Evolutionary conservation across 2,797 vertebrate genomes (phyloP).

Genomic region (Pantherophis vulpinus): DNA sequence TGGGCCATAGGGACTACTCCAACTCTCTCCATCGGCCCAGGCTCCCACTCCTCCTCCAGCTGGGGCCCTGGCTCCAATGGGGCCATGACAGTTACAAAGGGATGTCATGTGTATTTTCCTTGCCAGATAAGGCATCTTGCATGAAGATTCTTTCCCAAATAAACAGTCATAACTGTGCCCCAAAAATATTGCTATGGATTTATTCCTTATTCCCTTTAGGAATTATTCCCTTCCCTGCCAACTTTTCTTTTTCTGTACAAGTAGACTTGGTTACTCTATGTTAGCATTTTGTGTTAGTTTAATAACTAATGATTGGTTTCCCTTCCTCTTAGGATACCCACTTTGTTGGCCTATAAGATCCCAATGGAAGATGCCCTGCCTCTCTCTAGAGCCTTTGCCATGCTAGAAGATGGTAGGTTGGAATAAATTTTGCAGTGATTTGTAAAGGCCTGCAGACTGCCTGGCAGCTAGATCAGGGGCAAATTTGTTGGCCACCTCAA

Average conservation of each 20-base stretch:
- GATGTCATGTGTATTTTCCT: neutral
- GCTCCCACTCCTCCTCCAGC: too few relatives aligned
- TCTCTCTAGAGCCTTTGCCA: slow-evolving; percentile 81
- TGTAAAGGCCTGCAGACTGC: neutral
- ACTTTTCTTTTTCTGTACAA: neutral
- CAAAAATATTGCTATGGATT: neutral
- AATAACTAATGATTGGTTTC: neutral
- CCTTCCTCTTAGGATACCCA: slow-evolving; percentile 75
- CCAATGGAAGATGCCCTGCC: slow-evolving; percentile 84
- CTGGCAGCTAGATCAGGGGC: neutral
- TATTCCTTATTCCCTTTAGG: neutral
- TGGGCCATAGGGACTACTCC: too few relatives aligned
- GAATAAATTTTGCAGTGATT: neutral
- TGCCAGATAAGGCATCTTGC: neutral
- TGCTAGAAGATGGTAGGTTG: slow-evolving; percentile 84
- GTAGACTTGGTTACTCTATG: neutral
- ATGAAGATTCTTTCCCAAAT: neutral
- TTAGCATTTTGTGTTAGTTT: neutral
- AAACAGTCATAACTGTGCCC: too few relatives aligned
- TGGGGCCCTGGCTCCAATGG: too few relatives aligned
- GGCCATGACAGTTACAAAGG: too few relatives aligned
- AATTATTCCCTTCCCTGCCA: neutral
- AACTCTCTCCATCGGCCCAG: too few relatives aligned
- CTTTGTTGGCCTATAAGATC: slow-evolving; percentile 86
- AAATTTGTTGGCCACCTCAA: neutral